Evolutionary conservation across 2,113 vertebrate genomes (phyloP), one percentile per base, ranked within the genome.

Genomic region (Mionectes macconnelli): DNA sequence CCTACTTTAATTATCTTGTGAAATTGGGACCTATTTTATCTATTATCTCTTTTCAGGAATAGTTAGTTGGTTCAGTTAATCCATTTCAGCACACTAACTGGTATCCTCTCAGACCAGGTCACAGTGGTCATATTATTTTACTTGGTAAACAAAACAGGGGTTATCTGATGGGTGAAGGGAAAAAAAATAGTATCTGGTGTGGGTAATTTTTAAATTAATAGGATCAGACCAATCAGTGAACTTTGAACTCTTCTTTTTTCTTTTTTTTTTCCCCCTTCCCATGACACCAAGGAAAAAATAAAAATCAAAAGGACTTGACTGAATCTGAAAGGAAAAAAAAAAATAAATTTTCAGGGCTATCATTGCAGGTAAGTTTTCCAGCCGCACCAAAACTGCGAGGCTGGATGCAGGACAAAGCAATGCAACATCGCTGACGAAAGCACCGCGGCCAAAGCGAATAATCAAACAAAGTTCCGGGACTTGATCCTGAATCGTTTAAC

Each of bases 291-390:
- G 44, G 60, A 93, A 96, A 96, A 94, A 85, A 86, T 42, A 64
- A 91, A 97, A 94, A 87, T 10, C 60, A 87, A 91, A 68, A 45
- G 24, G 31, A 55, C 27, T 91, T 23, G 40, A 89, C 72, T 87
- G 91, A 91, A 15, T 52, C 21, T 67, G 37, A 59, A 9, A 87
- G 21, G 40, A 52, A 53, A 63, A 47, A 44, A 47, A 47, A 44
- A 47, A 39, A 73, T n/a, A n/a, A 87, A 60, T 77, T 79, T 75
- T 75, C 73, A 60, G 30, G 40, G 31, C 14, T 56, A 67, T 70
- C 20, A 72, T 18, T 45, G n/a, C 23, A 79, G 44, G 47, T 81
- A 79, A 84, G 53, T 13, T 74, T 70, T 47, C 82, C 45, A 68
- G 24, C 23, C 72, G 82, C 87, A 22, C 81, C 83, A 37, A 23